Evolutionary conservation across 2,797 vertebrate genomes (phyloP), one percentile per base, ranked within the genome.

Genomic region (Anguilla marmorata): DNA sequence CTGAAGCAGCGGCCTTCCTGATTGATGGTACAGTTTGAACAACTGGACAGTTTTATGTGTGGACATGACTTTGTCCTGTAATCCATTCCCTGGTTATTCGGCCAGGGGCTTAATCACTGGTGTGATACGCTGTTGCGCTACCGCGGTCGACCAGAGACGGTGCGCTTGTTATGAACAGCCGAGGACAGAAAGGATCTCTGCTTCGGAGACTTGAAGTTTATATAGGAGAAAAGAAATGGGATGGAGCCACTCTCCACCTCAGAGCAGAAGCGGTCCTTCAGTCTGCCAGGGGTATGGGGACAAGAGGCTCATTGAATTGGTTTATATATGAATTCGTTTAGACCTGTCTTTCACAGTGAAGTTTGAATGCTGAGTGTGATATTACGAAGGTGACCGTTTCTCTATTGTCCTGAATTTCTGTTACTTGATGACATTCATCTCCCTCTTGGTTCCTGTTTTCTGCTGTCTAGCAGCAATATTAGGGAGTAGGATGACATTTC

Each of bases 341-440:
- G 33, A 3, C 72, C 72, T 74, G 33, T 16, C 33, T 74, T 74
- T 74, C 14, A 74, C 12, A 16, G 9, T 37, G 19, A 3, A 74
- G n/a, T 30, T 74, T 37, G 7, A 14, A 30, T 2, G n/a, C 9
- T 74, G 1, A 33, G 72, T 37, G 30, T 74, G 12, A 74, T 3
- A 74, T 74, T 74, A 74, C 72, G 3, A 74, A 74, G 30, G 72
- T 74, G 72, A 74, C 30, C 72, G 72, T 14, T 74, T 74, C 69
- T 14, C 27, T 16, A 30, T 30, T 74, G 11, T 37, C 69, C 1
- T 33, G 24, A 37, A 74, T 14, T 14, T 14, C 2, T 74, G 72
- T 37, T 66, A 30, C 72, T 14, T 74, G 27, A 74, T 3, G 33
- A 16, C 72, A 74, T 74, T 74, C 14, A 12, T 37, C 1, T 74